These are phyloP conservation scores for Calypte anna DNA, from an alignment of 2,113 vertebrate species.

Conservation along the genomic window DNA sequence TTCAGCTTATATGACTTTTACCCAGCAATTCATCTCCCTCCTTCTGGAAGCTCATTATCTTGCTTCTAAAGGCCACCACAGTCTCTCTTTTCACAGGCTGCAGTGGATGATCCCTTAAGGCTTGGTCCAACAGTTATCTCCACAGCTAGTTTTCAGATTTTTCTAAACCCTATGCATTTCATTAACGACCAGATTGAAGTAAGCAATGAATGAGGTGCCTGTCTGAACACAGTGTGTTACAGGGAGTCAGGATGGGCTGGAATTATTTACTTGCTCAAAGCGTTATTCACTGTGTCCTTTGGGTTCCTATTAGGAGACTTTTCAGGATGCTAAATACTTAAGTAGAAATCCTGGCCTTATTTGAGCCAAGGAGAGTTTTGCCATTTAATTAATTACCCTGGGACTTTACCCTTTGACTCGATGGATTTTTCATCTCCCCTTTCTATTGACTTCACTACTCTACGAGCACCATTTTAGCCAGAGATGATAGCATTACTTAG, in stretches of 20 bases:
- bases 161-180: conserved; percentile 2
- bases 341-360: conserved; percentile 4
- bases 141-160: conserved; percentile 3
- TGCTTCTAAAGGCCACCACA: not conserved
- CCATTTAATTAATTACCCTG: conserved; percentile 56
- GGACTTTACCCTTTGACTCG: conserved; percentile 48
- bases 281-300: not conserved
- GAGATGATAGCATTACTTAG: conserved; percentile 53
- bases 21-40: not conserved
- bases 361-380: conserved; percentile 36
- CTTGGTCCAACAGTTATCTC: not conserved
- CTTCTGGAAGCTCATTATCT: not conserved
- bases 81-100: not conserved
- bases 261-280: conserved; percentile 45
- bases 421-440: conserved; percentile 62
- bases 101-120: not conserved
- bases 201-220: conserved; percentile 16
- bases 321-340: conserved; percentile 39
- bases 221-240: not conserved
- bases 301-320: conserved; percentile 25
- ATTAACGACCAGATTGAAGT: not conserved
- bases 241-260: not conserved
- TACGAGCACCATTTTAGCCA: conserved; percentile 34
- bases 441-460: conserved; percentile 59
- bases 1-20: conserved; percentile 11